phyloP scores from a whole-genome alignment of 1,140 invertebrate species.

The Sinonovacula constricta region DNA sequence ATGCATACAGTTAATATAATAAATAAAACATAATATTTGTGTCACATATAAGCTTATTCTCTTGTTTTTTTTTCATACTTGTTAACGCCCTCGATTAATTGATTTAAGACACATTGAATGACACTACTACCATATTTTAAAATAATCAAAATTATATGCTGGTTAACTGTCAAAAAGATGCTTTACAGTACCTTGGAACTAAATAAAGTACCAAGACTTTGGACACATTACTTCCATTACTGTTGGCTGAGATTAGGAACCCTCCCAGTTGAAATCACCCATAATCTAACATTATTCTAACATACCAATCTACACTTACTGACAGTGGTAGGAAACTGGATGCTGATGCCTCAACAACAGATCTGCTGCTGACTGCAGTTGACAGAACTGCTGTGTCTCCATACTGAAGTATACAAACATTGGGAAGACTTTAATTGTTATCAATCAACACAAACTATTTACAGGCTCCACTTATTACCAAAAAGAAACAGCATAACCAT shows the following conservation, averaged over 20 bases:
- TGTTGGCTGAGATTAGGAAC: too few relatives aligned
- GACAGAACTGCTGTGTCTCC: conserved; percentile 95
- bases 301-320: conserved; percentile 80
- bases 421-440: background rate
- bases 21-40: background rate
- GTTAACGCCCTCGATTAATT: background rate
- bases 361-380: conserved; percentile 89
- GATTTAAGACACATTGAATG: background rate
- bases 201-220: too few relatives aligned
- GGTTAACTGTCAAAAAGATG: too few relatives aligned
- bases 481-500: background rate
- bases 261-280: too few relatives aligned
- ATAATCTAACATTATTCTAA: too few relatives aligned
- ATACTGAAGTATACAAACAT: conserved; percentile 72
- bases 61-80: background rate
- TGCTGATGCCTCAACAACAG: conserved; percentile 83
- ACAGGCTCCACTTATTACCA: background rate
- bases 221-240: too few relatives aligned
- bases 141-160: too few relatives aligned
- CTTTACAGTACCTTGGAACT: too few relatives aligned
- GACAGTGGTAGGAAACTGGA: conserved; percentile 90
- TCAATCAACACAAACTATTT: background rate
- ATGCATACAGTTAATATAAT: background rate
- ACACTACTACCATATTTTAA: too few relatives aligned
- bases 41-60: background rate